Evolutionary conservation across 2,888 invertebrate species (phyloP), one percentile per base, ranked within the genome.

Genomic region (Yponomeuta plumbellus): DNA sequence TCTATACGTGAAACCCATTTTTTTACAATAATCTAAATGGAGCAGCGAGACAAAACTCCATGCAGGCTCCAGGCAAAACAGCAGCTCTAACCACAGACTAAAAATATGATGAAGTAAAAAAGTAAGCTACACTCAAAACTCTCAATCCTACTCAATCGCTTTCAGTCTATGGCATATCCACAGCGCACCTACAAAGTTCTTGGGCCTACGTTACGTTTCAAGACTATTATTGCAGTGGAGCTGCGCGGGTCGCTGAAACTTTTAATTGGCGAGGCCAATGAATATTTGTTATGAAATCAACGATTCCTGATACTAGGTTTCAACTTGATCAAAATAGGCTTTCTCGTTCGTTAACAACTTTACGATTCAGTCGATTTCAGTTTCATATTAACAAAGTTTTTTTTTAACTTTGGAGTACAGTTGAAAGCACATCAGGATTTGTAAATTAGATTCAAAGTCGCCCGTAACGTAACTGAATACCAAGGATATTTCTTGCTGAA

Each of bases 261-360:
- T 90, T 88, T 90, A 89, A 90, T 90, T 90, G 88, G 88, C 81
- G 75, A 79, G 74, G 75, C 76, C 75, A 75, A 71, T 72, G 77
- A 80, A 80, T 82, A 69, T 72, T 34, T 81, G 81, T 81, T 80
- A 83, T 79, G 78, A 76, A 80, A 80, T 77, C 78, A 77, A 74
- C 73, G 70, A 80, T 77, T 77, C 80, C 75, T 77, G 79, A 78
- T 79, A 78, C 75, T 76, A 77, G 75, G 78, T 74, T 74, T 74
- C 72, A 80, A 39, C 39, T 62, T 20, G 34, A 52, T 34, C 34
- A 40, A 2, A 39, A 62, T 62, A 17, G 34, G 8, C 10, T 34
- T 62, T 39, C 26, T 62, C 34, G 20, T 20, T 59, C 59, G 59
- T 59, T 59, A 52, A 17, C 44, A 52, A 52, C 44, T 52, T 52